phyloP scores from a whole-genome alignment of 2,797 vertebrate genomes.

The Scleropages formosus region DNA sequence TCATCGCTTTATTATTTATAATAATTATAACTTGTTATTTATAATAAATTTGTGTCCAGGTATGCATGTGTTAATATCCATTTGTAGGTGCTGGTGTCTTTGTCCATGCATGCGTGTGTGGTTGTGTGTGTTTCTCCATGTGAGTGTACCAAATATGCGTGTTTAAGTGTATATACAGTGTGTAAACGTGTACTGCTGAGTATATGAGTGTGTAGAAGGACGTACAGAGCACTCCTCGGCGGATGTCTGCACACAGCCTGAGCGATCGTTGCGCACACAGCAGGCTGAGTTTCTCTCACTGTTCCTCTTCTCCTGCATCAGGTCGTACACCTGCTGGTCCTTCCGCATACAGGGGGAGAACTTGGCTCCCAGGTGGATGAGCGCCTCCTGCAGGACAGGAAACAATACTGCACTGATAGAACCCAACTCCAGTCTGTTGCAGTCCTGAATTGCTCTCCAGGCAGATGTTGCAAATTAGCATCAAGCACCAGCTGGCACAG shows the following conservation, averaged over 20 bases:
- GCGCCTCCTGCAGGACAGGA: constrained; percentile 75
- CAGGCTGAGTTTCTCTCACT: constrained; percentile 86
- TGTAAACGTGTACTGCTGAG: background rate
- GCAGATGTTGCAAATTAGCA: too few relatives aligned
- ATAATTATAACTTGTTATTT: too few relatives aligned
- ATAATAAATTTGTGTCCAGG: too few relatives aligned
- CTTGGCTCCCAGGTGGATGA: constrained; percentile 98
- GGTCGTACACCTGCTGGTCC: constrained; percentile 85
- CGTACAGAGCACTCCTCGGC: constrained; percentile 95
- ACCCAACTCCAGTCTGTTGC: background rate
- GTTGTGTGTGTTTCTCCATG: background rate
- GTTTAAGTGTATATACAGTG: background rate
- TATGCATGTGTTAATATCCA: background rate
- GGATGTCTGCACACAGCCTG: constrained; percentile 89
- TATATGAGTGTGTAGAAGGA: background rate
- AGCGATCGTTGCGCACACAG: constrained; percentile 93
- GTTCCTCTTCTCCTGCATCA: constrained; percentile 78
- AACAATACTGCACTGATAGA: background rate
- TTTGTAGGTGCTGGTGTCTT: background rate
- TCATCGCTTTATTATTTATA: too few relatives aligned
- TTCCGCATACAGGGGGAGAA: constrained; percentile 97
- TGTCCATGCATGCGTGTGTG: background rate
- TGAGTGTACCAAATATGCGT: background rate
- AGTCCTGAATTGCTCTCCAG: background rate
- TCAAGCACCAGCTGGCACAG: background rate